These are phyloP conservation scores for Perognathus longimembris DNA, from an alignment of 2,113 vertebrate genomes.

Conservation along the genomic window DNA sequence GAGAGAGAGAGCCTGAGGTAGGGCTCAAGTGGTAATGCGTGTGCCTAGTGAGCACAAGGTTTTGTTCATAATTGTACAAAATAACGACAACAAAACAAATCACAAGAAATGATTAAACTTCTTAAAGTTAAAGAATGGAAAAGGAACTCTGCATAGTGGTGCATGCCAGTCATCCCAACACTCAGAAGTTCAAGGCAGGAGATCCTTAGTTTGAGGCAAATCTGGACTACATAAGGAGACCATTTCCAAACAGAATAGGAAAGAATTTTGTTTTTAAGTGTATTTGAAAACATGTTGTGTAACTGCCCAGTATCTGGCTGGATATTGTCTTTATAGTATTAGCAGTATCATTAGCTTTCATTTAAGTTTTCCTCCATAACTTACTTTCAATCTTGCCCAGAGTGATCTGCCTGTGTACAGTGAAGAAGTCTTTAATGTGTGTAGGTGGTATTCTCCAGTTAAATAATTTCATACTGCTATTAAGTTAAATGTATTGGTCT, in stretches of 20 bases:
- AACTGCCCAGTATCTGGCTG: background rate
- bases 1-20: no score
- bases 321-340: background rate
- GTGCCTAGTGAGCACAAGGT: no score
- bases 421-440: background rate
- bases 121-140: background rate
- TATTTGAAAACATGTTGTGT: background rate
- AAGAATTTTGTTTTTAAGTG: slow-evolving; percentile 51
- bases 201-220: background rate
- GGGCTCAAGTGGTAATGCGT: no score
- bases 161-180: no score
- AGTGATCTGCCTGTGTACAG: background rate
- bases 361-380: background rate
- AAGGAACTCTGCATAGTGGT: background rate
- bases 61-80: no score
- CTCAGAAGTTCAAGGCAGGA: no score
- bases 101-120: background rate
- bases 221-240: background rate
- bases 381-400: slow-evolving; percentile 11
- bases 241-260: background rate
- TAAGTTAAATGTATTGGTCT: background rate
- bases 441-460: background rate
- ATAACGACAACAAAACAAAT: background rate
- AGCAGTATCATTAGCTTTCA: background rate
- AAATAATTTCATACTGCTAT: background rate